phyloP scores from a whole-genome alignment of 2,113 vertebrate genomes.

The Tragelaphus buxtoni region DNA sequence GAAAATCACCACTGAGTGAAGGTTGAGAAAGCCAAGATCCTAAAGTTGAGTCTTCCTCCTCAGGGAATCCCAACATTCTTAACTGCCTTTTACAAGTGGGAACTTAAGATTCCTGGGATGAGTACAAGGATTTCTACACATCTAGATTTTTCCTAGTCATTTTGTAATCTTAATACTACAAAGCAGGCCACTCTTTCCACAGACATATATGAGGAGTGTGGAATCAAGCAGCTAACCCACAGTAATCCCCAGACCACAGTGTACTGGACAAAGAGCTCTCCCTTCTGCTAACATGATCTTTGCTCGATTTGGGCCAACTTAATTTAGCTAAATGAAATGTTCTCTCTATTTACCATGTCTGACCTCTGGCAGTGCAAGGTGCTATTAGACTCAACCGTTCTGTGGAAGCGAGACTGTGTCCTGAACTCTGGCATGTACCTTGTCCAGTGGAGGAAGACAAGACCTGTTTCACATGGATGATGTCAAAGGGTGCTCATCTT shows the following conservation, averaged over 20 bases:
- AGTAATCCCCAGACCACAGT: neutral
- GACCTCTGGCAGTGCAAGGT: neutral
- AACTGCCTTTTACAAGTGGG: neutral
- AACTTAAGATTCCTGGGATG: neutral
- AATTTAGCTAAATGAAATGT: slow-evolving; percentile 1
- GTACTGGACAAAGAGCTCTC: neutral
- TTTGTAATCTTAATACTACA: neutral
- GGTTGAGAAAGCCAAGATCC: neutral
- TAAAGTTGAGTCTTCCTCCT: neutral
- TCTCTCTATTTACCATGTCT: neutral
- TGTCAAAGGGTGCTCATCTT: neutral
- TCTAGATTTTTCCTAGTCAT: neutral
- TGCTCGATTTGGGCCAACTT: neutral
- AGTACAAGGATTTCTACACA: neutral
- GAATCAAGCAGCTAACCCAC: neutral
- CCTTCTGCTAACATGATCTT: neutral
- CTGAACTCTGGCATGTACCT: neutral
- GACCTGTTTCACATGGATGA: neutral
- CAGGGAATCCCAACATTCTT: neutral
- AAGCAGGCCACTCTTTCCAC: neutral
- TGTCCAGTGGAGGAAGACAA: neutral
- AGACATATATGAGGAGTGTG: neutral
- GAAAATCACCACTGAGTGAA: neutral
- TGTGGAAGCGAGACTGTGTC: neutral
- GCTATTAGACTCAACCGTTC: neutral